Percentiles rank a stretch among this genome's conserved stretches.
These are phyloP conservation scores for Siphonodentalium dalli DNA, from an alignment of 2,888 invertebrate genomes.

Conservation along the genomic window DNA sequence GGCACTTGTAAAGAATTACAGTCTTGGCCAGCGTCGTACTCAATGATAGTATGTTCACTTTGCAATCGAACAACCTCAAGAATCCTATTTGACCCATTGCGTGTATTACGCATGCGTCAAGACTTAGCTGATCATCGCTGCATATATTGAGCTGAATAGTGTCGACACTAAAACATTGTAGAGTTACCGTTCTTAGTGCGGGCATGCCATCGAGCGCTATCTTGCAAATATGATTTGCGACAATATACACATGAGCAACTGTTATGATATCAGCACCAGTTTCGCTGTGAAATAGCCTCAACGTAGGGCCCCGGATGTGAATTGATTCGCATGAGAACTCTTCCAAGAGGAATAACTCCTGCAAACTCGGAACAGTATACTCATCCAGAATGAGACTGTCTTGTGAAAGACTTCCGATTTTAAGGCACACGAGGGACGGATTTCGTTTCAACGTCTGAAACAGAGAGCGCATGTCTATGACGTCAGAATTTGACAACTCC, in stretches of 20 bases:
- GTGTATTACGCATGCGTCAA: constrained; percentile 48
- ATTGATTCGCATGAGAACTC: constrained; percentile 48
- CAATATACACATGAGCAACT: constrained; percentile 48
- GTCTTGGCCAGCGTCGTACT: constrained; percentile 44
- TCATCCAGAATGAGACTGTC: constrained; percentile 45
- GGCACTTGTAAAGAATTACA: constrained; percentile 47
- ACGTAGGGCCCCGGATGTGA: constrained; percentile 44
- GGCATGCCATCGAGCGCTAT: constrained; percentile 46
- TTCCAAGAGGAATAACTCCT: constrained; percentile 45
- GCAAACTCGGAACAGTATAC: constrained; percentile 36
- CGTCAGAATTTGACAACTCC: constrained; percentile 45
- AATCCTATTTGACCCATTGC: constrained; percentile 47
- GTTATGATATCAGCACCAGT: constrained; percentile 47
- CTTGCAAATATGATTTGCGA: constrained; percentile 49
- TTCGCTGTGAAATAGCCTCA: constrained; percentile 44
- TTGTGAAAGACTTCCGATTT: constrained; percentile 42
- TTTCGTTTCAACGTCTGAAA: constrained; percentile 36
- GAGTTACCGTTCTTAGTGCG: constrained; percentile 42
- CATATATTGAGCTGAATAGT: constrained; percentile 48
- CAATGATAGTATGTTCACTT: constrained; percentile 44
- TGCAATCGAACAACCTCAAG: constrained; percentile 48
- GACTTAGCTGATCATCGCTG: constrained; percentile 46
- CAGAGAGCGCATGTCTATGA: constrained; percentile 40
- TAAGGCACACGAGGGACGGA: constrained; percentile 32
- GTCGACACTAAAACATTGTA: constrained; percentile 51